Evolutionary conservation across 2,113 vertebrate genomes (phyloP), one percentile per base, ranked within the genome.

Genomic region (Hemibagrus wyckioides): DNA sequence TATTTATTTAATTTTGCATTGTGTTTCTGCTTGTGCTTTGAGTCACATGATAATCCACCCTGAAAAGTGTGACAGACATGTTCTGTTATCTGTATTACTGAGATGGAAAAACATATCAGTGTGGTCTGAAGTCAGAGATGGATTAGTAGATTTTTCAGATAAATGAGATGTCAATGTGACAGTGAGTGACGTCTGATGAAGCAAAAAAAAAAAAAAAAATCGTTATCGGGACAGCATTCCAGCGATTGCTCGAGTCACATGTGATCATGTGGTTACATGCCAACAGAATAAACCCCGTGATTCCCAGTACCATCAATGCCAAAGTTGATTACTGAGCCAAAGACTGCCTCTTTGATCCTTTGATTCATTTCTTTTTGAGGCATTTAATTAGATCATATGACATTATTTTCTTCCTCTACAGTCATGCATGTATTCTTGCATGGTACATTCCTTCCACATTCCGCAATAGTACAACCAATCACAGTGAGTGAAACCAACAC

Each of bases 141-240:
- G 61, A 30, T 44, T 63, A 82, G 56, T 39, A 59, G 75, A 61
- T 33, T 59, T 61, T 39, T 57, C 23, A 85, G 83, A 81, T 80
- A 50, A 50, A 67, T 28, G 41, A 80, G 59, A 44, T 52, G 56
- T 77, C 69, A 50, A 30, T 82, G 80, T 82, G 80, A 69, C 80
- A 65, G 1, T 93, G 93, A 93, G 92, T 93, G 93, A 94, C 91
- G 56, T 54, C 7, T 9, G 9, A 86, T 14, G 14, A 9, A 75
- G 63, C 82, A 56, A 89, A 86, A 92, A 92, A 94, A 10, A 9
- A 75, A 59, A 81, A 56, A 89, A 86, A 92, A 93, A 94, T 92
- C 11, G 6, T 71, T 92, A 93, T 95, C 93, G 19, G 1, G 30
- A 84, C 28, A 8, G 59, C 83, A 94, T 94, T 88, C 88, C 50